phyloP scores from a whole-genome alignment of 2,113 vertebrate genomes.

The Prietella phreatophila region DNA sequence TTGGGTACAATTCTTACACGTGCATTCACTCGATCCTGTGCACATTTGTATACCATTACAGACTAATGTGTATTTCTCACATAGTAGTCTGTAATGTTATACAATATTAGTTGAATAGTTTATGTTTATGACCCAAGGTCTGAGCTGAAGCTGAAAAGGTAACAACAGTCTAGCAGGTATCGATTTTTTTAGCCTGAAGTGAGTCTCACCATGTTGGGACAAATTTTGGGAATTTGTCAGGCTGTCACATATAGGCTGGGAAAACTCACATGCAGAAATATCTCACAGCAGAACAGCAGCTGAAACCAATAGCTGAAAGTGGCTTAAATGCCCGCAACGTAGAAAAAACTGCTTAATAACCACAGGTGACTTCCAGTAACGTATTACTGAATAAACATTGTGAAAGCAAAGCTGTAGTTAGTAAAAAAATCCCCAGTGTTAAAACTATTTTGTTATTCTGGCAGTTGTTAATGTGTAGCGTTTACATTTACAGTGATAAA shows the following conservation, averaged over 20 bases:
- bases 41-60: neutral
- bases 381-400: neutral
- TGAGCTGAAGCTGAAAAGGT: neutral
- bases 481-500: neutral
- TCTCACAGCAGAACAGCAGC: neutral
- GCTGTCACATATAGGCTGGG: neutral
- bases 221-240: neutral
- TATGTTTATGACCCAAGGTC: neutral
- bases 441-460: neutral
- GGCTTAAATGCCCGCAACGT: neutral
- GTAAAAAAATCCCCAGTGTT: neutral
- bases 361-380: neutral
- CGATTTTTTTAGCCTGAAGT: neutral
- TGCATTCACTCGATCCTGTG: neutral
- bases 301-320: slow-evolving; percentile 1
- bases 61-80: neutral
- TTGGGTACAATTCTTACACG: slow-evolving; percentile 9
- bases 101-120: neutral
- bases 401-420: neutral
- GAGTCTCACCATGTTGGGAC: neutral
- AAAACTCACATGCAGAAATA: neutral
- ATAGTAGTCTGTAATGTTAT: neutral
- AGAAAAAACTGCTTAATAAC: neutral
- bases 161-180: neutral
- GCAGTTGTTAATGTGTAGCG: neutral